Evolutionary conservation across 2,113 vertebrate genomes (phyloP), one percentile per base, ranked within the genome.

Genomic region (Leptobrachium ailaonicum): DNA sequence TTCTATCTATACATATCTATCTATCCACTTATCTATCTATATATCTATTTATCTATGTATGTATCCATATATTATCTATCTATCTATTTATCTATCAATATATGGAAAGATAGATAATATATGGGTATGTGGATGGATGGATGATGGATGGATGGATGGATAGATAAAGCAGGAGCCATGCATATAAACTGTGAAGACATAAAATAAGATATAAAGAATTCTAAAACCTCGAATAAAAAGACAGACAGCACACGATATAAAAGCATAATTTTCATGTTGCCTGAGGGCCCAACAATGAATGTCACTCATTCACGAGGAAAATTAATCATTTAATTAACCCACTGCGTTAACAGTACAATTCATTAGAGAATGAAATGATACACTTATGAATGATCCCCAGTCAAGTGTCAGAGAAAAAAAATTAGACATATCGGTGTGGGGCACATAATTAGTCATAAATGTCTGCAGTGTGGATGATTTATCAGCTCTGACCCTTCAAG

Each of bases 251-350:
- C 45, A 13, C 41, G 62, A 41, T 9, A 47, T 66, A 75, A 50
- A 66, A 50, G 62, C 73, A 76, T 66, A 20, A 54, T 50, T 76
- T 53, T 53, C 47, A 76, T 41, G n/a, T 76, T 66, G 75, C 75
- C 66, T 67, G 64, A 68, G 64, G 75, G 64, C 8, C 45, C 8
- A 54, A 76, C 75, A 41, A 76, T 68, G 14, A 66, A 68, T 67
- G 66, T 20, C 45, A 76, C 68, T 76, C 53, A 76, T 76, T 76
- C 50, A 67, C 41, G 44, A 67, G 40, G 63, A 67, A 67, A 76
- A 76, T 76, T 66, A 66, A 66, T 67, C 75, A 68, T 76, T 68
- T 56, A 68, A 76, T 68, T 67, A 76, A 68, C 75, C 64, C 32
- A 76, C 64, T 76, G 50, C 40, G 6, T 76, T 67, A 76, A 76